Base-by-base conservation (phyloP, 2,113 vertebrate genomes). In the Pelecanoides urinatrix region DNA sequence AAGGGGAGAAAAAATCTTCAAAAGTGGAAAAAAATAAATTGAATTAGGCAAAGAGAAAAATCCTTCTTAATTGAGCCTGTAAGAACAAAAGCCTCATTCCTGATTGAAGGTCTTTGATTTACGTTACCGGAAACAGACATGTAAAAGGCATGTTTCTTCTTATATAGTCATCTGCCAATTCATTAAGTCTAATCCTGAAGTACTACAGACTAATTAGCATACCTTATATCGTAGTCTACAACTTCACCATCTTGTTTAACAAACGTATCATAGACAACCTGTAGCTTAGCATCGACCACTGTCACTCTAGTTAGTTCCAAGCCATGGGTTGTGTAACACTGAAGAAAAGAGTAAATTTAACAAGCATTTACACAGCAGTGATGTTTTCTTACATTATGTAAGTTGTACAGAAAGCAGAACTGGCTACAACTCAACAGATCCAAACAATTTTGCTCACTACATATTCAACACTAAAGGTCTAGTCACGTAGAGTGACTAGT, bases 151-250 rank as follows among this genome's bases (percentile, higher is more conserved):
- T 36, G 17, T 49, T 44, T 25, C 40, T 68, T 55, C 32, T 80
- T 56, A n/a, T 4, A 44, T 9, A 61, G 9, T 30, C 38, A 80
- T 44, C 61, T 45, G 36, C 11, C 27, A 68, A n/a, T 32, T 52
- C 63, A 58, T 40, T 44, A 38, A 59, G 5, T 42, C 38, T 71
- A 59, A 53, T 66, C 72, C 34, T 72, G 8, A 65, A 72, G 34
- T 21, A 47, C 11, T 66, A 38, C 8, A 68, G 25, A 44, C 21
- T 55, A 34, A 58, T 30, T 63, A 63, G 34, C 68, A 47, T 98
- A 99, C 98, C 98, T 99, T 84, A 95, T 98, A 81, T 99, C 98
- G 70, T 95, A 99, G 97, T 99, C 98, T 71, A 98, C 95, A 55
- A 98, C 96, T 84, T 99, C 98, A 81, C 98, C 97, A 72, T 97